These are phyloP conservation scores for Neoaliturus tenellus DNA, from an alignment of 2,888 invertebrate genomes.

Conservation along the genomic window DNA sequence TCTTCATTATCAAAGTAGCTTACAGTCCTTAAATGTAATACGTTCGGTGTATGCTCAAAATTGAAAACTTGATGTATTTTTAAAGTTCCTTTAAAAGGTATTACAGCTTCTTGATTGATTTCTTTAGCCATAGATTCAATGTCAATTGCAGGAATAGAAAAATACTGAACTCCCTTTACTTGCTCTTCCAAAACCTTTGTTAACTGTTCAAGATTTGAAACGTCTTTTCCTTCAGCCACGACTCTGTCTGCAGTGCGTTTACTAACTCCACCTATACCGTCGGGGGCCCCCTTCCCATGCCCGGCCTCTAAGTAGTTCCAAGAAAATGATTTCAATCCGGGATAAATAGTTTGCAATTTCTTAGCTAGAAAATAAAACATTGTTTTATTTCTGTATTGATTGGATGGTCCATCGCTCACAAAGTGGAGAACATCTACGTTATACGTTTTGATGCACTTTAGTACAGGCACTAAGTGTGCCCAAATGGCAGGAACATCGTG, in stretches of 20 bases:
- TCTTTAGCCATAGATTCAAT: not conserved
- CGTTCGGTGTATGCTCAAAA: not conserved
- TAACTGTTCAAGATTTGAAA: not conserved
- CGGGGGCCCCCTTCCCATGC: not conserved
- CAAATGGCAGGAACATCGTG: conserved; percentile 3
- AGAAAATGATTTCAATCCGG: not conserved
- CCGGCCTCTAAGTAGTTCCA: not conserved
- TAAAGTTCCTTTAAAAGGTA: not conserved
- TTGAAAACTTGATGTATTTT: not conserved
- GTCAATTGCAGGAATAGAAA: not conserved
- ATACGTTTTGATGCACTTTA: not conserved
- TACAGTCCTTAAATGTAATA: not conserved
- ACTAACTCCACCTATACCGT: not conserved
- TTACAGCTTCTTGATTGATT: not conserved
- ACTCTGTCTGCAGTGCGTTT: not conserved
- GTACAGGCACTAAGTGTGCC: not conserved
- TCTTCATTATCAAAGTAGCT: not conserved
- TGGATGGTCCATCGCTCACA: not conserved
- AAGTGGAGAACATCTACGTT: not conserved
- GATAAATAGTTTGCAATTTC: not conserved
- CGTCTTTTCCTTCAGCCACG: not conserved
- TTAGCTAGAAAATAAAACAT: conserved; percentile 6
- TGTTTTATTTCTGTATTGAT: conserved; percentile 1
- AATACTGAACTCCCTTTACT: not conserved
- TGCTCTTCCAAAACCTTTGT: not conserved